These are phyloP conservation scores for Eulemur rubriventer DNA, from an alignment of 2,797 vertebrate species.

Conservation along the genomic window DNA sequence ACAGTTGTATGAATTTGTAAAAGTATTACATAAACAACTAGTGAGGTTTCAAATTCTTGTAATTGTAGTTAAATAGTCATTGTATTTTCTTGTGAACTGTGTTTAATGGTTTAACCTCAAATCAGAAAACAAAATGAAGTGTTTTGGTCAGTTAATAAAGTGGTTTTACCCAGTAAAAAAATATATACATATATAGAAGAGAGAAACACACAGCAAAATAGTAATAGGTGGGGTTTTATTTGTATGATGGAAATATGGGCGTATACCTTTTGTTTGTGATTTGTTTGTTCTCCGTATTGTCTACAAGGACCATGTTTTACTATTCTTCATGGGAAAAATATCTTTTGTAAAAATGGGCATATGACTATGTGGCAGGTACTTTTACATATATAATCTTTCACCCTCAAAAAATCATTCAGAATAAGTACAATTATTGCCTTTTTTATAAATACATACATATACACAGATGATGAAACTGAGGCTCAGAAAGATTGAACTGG, in stretches of 20 bases:
- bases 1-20: conserved; percentile 47
- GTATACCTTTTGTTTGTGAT: background rate
- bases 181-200: background rate
- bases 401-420: background rate
- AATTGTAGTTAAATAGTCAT: conserved; percentile 76
- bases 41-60: conserved; percentile 63
- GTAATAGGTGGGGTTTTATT: background rate
- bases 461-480: too few relatives aligned
- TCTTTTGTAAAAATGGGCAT: background rate
- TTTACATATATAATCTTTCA: background rate
- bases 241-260: background rate
- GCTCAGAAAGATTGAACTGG: background rate
- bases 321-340: background rate
- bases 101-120: conserved; percentile 84
- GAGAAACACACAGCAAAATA: background rate
- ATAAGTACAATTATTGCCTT: background rate
- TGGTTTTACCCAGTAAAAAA: conserved; percentile 63
- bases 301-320: background rate
- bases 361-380: background rate
- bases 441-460: background rate
- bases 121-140: conserved; percentile 79
- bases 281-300: background rate
- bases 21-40: conserved; percentile 79
- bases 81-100: conserved; percentile 80
- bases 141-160: conserved; percentile 84